A percentile compares a stretch with the other conserved stretches of the same genome.
Conservation (phyloP, 2,113 vertebrate genomes). For the Micromys minutus region DNA sequence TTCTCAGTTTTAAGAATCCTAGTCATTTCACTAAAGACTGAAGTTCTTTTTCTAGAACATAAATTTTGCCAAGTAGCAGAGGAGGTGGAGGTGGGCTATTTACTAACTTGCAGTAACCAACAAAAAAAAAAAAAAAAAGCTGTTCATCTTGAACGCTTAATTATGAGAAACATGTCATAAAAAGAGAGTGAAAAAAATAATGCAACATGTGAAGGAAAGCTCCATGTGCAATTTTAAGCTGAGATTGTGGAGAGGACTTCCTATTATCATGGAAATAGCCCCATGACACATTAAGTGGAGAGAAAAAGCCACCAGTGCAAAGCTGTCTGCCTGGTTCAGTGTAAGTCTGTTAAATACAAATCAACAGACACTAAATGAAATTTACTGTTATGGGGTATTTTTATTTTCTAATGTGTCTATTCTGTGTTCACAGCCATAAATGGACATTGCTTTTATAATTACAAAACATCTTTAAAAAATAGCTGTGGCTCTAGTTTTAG, state of each 20-base stretch:
- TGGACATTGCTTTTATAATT: background rate
- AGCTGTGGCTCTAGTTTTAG: background rate
- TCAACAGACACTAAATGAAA: background rate
- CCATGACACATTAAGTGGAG: background rate
- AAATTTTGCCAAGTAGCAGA: background rate
- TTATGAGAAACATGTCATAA: background rate
- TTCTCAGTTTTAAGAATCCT: background rate
- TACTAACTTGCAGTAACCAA: background rate
- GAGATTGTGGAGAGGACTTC: background rate
- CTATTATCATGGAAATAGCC: background rate
- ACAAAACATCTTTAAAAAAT: background rate
- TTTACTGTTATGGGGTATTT: background rate
- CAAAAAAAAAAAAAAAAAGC: background rate
- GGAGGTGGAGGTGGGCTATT: rapidly evolving
- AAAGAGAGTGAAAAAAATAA: background rate
- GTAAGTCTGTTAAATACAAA: constrained; percentile 10
- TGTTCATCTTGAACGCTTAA: background rate
- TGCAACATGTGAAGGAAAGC: background rate
- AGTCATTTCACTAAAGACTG: background rate
- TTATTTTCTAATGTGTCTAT: background rate
- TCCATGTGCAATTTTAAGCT: background rate
- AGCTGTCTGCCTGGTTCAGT: background rate
- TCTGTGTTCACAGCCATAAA: background rate
- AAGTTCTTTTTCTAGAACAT: background rate
- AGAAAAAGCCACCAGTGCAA: background rate